Conservation (phyloP, 1,140 invertebrate species). For the Zaprionus gabonicus region DNA sequence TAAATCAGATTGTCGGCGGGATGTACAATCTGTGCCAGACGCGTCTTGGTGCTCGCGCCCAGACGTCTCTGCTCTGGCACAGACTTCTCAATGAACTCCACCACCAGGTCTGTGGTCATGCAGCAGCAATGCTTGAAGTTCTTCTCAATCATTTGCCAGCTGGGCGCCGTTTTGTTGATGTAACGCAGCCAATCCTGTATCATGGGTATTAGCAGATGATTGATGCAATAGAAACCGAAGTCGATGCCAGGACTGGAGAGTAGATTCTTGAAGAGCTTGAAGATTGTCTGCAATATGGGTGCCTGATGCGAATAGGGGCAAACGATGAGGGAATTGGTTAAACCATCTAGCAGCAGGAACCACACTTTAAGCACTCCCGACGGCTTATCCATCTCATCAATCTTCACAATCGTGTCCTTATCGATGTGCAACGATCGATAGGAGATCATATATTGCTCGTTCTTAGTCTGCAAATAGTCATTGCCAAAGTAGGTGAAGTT, state of each 20-base stretch:
- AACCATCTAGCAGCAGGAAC: constrained; percentile 95
- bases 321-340: constrained; percentile 92
- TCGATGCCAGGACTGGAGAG: constrained; percentile 91
- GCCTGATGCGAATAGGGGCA: constrained; percentile 94
- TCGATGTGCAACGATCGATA: constrained; percentile 86
- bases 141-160: constrained; percentile 90
- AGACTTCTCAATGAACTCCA: constrained; percentile 88
- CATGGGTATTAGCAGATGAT: constrained; percentile 94
- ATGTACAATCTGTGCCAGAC: constrained; percentile 76
- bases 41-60: constrained; percentile 64
- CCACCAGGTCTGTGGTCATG: constrained; percentile 94
- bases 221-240: constrained; percentile 95
- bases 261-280: constrained; percentile 92
- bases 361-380: constrained; percentile 95
- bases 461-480: constrained; percentile 83
- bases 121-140: constrained; percentile 98
- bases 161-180: constrained; percentile 88
- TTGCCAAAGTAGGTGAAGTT: constrained; percentile 86
- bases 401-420: constrained; percentile 86
- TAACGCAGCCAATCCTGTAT: constrained; percentile 95
- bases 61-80: constrained; percentile 68
- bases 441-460: constrained; percentile 85
- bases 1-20: constrained; percentile 78
- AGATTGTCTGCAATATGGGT: constrained; percentile 93
- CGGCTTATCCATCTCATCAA: constrained; percentile 89